Conservation (phyloP, 2,888 invertebrate genomes). For the Caenorhabditis angaria region DNA sequence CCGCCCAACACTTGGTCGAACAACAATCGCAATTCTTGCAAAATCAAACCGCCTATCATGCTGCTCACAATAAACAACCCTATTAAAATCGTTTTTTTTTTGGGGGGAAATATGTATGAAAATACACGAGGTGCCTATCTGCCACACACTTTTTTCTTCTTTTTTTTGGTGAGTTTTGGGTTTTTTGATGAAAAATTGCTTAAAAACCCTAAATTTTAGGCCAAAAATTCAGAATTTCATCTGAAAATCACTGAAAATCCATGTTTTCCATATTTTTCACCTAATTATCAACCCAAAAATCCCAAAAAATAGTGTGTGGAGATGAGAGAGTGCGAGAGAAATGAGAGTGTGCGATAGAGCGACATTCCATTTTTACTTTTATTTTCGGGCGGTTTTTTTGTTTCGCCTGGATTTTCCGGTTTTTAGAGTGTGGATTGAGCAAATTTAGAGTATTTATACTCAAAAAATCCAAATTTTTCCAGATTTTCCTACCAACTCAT, state of each 20-base stretch:
- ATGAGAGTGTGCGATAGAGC: no score
- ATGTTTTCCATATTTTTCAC: no score
- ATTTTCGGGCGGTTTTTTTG: no score
- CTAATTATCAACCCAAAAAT: no score
- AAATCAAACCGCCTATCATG: slow-evolving; percentile 10
- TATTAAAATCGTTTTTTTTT: background rate
- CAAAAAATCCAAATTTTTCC: background rate
- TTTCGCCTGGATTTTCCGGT: no score
- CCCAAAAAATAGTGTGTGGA: no score
- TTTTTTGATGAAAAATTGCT: background rate
- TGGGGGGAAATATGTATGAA: background rate
- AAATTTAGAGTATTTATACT: no score
- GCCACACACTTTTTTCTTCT: background rate
- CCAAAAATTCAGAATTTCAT: no score
- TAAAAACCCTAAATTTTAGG: background rate
- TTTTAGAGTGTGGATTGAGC: no score
- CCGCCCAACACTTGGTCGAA: slow-evolving; percentile 28
- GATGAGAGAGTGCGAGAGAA: no score
- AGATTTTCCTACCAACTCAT: background rate
- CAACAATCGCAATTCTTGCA: slow-evolving; percentile 26
- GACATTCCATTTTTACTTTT: no score
- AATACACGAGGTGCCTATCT: background rate
- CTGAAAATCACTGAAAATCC: no score
- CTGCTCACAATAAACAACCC: background rate
- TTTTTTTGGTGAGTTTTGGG: background rate